Evolutionary conservation across 23 tunicate species (phyloP).

Genomic region (Halocynthia aurantium): DNA sequence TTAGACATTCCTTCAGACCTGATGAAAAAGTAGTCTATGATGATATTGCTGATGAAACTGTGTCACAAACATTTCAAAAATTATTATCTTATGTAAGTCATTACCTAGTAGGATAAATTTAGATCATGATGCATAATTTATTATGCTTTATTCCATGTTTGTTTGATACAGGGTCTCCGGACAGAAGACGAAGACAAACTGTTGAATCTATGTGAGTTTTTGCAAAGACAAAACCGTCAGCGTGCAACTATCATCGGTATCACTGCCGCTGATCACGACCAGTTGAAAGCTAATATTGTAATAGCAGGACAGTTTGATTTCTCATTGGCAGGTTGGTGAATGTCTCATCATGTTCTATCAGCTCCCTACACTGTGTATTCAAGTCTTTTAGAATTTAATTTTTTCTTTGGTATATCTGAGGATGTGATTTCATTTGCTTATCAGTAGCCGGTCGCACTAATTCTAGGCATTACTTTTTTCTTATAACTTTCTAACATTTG

Average conservation of each 20-base stretch:
- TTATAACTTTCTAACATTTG: not conserved
- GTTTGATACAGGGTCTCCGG: constrained; percentile 11
- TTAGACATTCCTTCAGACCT: constrained; percentile 9
- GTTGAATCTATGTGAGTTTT: constrained; percentile 12
- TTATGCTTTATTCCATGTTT: not conserved
- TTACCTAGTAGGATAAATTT: not conserved
- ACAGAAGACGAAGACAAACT: constrained; percentile 24
- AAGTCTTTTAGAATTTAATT: too few relatives aligned
- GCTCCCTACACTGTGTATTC: too few relatives aligned
- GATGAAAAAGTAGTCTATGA: constrained; percentile 27
- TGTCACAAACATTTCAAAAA: constrained; percentile 29
- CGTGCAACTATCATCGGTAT: constrained; percentile 18
- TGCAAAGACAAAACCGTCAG: constrained; percentile 21
- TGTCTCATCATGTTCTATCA: too few relatives aligned
- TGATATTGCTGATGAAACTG: constrained; percentile 42
- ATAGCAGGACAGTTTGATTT: constrained; percentile 14
- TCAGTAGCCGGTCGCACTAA: too few relatives aligned
- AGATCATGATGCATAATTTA: not conserved
- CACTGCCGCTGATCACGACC: constrained; percentile 1
- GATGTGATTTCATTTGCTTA: too few relatives aligned
- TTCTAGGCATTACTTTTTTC: not conserved
- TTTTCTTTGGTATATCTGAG: too few relatives aligned
- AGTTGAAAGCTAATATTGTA: not conserved
- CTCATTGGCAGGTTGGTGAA: not conserved
- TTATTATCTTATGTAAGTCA: constrained; percentile 20